Conservation (phyloP, 2,797 vertebrate genomes). For the Sandelia bainsii region DNA sequence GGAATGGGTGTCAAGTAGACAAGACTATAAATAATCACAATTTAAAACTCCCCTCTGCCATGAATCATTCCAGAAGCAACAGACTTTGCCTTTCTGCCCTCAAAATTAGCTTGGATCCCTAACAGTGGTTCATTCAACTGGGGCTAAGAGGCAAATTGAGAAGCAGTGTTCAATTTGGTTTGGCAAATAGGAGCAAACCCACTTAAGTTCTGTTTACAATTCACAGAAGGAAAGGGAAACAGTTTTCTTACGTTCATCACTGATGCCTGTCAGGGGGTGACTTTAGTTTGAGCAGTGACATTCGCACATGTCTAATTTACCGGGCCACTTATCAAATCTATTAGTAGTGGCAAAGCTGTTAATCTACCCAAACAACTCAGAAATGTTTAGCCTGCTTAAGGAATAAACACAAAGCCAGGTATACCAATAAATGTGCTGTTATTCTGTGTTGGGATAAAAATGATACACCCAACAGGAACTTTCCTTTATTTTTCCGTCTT, state of each 20-base stretch:
- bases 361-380: slow-evolving; percentile 35
- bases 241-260: slow-evolving; percentile 38
- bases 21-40: slow-evolving; percentile 82
- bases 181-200: slow-evolving; percentile 55
- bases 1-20: slow-evolving; percentile 77
- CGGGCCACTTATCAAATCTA: slow-evolving; percentile 43
- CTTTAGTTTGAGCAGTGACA: slow-evolving; percentile 19
- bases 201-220: slow-evolving; percentile 59
- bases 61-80: slow-evolving; percentile 62
- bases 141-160: slow-evolving; percentile 44
- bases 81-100: slow-evolving; percentile 48
- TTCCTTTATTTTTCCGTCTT: slow-evolving; percentile 12
- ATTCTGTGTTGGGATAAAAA: background rate
- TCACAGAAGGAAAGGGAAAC: slow-evolving; percentile 47
- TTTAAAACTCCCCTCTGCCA: slow-evolving; percentile 66
- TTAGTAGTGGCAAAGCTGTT: slow-evolving; percentile 48
- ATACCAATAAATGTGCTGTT: background rate
- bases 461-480: background rate
- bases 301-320: slow-evolving; percentile 54
- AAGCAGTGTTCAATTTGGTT: slow-evolving; percentile 47
- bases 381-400: slow-evolving; percentile 26
- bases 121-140: slow-evolving; percentile 70
- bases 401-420: slow-evolving; percentile 1
- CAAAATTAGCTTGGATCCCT: slow-evolving; percentile 68
- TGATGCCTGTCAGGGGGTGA: slow-evolving; percentile 27